Base-by-base conservation (phyloP, 1,140 invertebrate species). In the Drosophila nebulosa region DNA sequence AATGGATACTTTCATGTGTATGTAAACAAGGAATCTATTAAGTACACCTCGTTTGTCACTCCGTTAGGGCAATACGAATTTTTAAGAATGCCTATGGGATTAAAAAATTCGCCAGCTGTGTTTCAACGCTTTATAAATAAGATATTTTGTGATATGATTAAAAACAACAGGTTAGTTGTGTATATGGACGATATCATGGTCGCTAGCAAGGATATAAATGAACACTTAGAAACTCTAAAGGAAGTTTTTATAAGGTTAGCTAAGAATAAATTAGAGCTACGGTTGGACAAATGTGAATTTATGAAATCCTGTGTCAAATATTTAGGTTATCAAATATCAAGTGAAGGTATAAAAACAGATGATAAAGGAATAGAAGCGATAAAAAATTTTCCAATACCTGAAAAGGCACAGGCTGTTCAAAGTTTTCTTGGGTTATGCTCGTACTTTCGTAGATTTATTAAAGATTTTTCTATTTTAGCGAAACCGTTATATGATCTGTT, bases 231-330 rank as follows among this genome's bases (percentile, higher is more conserved):
- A n/a, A n/a, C n/a, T n/a, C n/a, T n/a, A n/a, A n/a, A n/a, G n/a
- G n/a, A n/a, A 53, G 24, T 53, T 22, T 14, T 10, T n/a, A 52
- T 27, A 2, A 46, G 24, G 1, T 46, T 62, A 51, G 10, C 18
- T n/a, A 10, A 51, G 9, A 62, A 62, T 16, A 51, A 27, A 22
- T 62, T 36, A n/a, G 51, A 27, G n/a, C 24, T 53, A 10, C 18
- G 51, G 3, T 24, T 53, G 22, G 51, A 53, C 24, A 53, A 53
- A 12, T 53, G 51, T 53, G 24, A 27, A n/a, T 53, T 53, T 53
- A 3, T 53, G 22, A 21, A 56, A n/a, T 27, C 24, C 2, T 42
- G 21, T 10, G n/a, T 56, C 2, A 55, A 42, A 42, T 64, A 57
- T 30, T 50, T 64, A 2, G 62, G 53, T 12, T 35, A 57, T 12